phyloP scores from a whole-genome alignment of 2,888 invertebrate species.

The Taenaris catops region DNA sequence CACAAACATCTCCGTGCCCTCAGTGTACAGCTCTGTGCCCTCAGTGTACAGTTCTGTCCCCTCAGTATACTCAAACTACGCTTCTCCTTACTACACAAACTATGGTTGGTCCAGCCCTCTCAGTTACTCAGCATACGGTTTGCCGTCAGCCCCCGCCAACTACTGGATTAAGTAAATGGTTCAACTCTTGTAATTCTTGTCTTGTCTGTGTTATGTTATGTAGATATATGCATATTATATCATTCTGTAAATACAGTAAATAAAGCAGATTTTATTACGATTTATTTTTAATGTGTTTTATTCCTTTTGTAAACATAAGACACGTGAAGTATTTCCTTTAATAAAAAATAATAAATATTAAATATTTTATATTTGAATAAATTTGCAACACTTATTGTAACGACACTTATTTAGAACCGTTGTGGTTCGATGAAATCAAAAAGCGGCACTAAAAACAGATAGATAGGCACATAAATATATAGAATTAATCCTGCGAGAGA shows the following conservation, averaged over 20 bases:
- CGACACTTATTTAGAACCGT: no score
- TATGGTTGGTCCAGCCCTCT: constrained; percentile 6
- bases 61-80: constrained; percentile 11
- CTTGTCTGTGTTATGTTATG: background rate
- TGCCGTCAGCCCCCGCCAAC: background rate
- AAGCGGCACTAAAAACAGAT: no score
- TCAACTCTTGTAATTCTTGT: background rate
- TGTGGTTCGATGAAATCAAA: no score
- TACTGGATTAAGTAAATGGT: constrained; percentile 6
- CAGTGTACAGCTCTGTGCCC: constrained; percentile 21
- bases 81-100: constrained; percentile 9
- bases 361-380: no score
- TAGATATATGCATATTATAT: constrained; percentile 1
- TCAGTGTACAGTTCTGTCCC: constrained; percentile 23
- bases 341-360: no score
- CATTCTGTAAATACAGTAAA: constrained; percentile 4
- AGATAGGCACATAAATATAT: no score
- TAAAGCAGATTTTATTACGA: background rate
- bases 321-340: no score
- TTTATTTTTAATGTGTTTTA: no score
- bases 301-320: no score
- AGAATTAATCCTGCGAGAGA: no score
- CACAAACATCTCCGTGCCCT: no score
- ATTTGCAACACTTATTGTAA: no score
- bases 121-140: constrained; percentile 5